Evolutionary conservation across 1,140 invertebrate species (phyloP), one percentile per base, ranked within the genome.

Genomic region (Lepeophtheirus salmonis): DNA sequence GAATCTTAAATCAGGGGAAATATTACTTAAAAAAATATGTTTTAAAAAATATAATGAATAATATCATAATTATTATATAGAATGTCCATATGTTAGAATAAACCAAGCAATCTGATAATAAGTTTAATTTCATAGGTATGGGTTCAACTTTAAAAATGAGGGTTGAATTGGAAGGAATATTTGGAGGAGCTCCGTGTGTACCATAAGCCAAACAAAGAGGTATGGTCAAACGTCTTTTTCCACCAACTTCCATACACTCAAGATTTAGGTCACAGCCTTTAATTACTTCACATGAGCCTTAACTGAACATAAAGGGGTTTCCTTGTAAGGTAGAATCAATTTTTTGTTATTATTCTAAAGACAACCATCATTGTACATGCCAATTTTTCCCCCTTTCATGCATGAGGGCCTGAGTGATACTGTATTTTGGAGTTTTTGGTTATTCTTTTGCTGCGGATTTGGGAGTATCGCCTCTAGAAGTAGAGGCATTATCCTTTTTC

Each of bases 121-220:
- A 41, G 22, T 21, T 60, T 55, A 61, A 25, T n/a, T 61, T 61
- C n/a, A 56, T 18, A 50, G 13, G 21, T 17, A 60, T 61, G 50
- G 53, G 54, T 74, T 96, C 90, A 62, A 96, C 89, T 70, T 96
- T 90, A 69, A 96, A 96, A 68, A 91, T 87, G 56, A 96, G 78
- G 51, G 83, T 87, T 18, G 90, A 77, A 75, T 95, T 91, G 63
- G 87, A 86, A 64, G 91, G 91, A 72, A 96, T 96, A 53, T 61
- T 50, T 53, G 59, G 59, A 20, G 51, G 49, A 18, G 59, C 59
- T n/a, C 59, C 59, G 21, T 24, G 13, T 4, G 59, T 18, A 13
- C 59, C 80, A 78, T 79, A 92, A 78, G 78, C 89, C 78, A 89
- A 80, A 22, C 79, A 72, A 58, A 89, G 77, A 60, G 90, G 90